Conservation (phyloP, 2,797 vertebrate genomes). For the Acomys russatus region DNA sequence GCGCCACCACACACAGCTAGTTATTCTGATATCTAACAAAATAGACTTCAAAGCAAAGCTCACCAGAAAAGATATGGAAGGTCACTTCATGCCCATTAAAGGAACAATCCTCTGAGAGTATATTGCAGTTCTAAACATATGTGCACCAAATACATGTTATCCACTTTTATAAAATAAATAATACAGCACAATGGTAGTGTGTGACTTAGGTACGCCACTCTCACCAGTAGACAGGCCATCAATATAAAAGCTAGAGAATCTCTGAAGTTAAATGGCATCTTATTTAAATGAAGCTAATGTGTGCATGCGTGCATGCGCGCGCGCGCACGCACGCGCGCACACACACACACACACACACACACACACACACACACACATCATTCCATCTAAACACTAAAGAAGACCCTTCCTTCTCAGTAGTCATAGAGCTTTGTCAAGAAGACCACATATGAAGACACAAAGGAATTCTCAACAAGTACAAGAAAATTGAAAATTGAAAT, state of each 20-base stretch:
- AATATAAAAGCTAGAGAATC: background rate
- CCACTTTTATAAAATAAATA: background rate
- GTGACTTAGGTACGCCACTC: background rate
- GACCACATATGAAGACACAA: background rate
- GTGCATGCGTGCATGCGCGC: too few species aligned
- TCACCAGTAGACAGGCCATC: background rate
- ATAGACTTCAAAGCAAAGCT: background rate
- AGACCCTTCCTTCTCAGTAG: background rate
- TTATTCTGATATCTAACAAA: background rate
- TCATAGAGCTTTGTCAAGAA: background rate
- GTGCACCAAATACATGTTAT: background rate
- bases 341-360: background rate
- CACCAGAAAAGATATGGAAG: background rate
- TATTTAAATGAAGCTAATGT: background rate
- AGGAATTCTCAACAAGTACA: background rate
- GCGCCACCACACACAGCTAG: too few species aligned
- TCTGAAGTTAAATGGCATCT: background rate
- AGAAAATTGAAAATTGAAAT: background rate
- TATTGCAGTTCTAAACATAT: background rate
- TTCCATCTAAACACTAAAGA: background rate
- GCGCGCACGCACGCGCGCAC: too few species aligned
- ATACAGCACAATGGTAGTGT: background rate
- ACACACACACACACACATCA: background rate
- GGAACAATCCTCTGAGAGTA: background rate
- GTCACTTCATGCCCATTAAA: background rate